Percentiles rank a stretch among this genome's conserved stretches.
Evolutionary conservation across 2,797 vertebrate genomes (phyloP).

Genomic region (Melanotaenia pygmaea): DNA sequence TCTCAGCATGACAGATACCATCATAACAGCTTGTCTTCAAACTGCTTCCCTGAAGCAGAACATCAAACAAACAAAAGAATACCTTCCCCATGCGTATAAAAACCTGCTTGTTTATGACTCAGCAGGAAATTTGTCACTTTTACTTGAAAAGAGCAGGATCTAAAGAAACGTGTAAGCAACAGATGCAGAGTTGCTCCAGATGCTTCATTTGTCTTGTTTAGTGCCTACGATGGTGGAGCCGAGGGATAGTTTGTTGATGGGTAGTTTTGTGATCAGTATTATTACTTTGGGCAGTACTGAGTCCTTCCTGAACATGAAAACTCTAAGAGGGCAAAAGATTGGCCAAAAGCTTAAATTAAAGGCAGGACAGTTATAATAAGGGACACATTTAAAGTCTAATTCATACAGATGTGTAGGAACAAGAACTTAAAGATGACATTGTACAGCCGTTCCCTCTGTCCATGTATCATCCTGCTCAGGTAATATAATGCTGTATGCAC

Average conservation of each 20-base stretch:
- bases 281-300: conserved; percentile 21
- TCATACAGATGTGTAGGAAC: background rate
- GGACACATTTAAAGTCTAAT: background rate
- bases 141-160: background rate
- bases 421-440: background rate
- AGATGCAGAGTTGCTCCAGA: background rate
- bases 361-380: background rate
- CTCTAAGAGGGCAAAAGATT: no score
- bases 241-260: conserved; percentile 12
- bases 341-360: background rate
- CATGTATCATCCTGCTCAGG: background rate
- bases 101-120: conserved; percentile 39
- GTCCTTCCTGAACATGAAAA: conserved; percentile 22
- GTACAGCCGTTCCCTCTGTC: background rate
- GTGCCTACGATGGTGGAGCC: conserved; percentile 32
- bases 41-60: conserved; percentile 53
- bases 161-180: background rate
- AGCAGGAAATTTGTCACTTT: conserved; percentile 13
- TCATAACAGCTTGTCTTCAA: conserved; percentile 61
- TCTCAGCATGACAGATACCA: conserved; percentile 59
- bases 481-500: background rate
- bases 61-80: conserved; percentile 37
- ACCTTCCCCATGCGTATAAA: conserved; percentile 17
- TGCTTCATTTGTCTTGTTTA: conserved; percentile 12
- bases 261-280: conserved; percentile 11